Base-by-base conservation (phyloP, 2,113 vertebrate genomes). In the Hydropotes inermis region DNA sequence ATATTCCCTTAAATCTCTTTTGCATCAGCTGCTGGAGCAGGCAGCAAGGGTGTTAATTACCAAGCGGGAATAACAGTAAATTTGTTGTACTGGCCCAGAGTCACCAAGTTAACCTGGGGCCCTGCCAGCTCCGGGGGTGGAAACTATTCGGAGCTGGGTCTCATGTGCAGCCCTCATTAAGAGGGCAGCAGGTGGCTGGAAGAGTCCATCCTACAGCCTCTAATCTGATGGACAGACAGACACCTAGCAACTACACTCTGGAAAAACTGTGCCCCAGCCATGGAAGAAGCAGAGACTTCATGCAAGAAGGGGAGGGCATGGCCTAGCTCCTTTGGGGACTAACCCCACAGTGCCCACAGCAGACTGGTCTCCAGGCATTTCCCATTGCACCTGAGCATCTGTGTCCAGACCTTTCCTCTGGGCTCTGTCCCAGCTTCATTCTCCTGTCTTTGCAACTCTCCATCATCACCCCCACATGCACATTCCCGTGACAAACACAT, bases 11-110 rank as follows among this genome's bases (percentile, higher is more conserved):
- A 93, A 97, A 98, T 97, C 96, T 92, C 96, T 92, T 96, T 91
- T 94, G 36, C 70, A 50, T 89, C 94, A 89, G 94, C 85, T 95
- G 89, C 87, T 96, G 17, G 30, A 98, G 92, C 84, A 97, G 88
- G 95, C 96, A 67, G 6, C 85, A 93, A 97, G 89, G 87, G 97
- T 89, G 96, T 98, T 98, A 98, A 98, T 98, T 98, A 98, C 93
- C 82, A 85, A 43, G 50, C 85, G 88, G 36, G 94, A 98, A 97
- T 57, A 84, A 98, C 43, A 28, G 23, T 64, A 96, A 92, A 96
- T 98, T 91, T 94, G 39, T 85, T 94, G 55, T 91, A 36, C 90
- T 95, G 95, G 96, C 89, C 95, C 57, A 16, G 95, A 96, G 96
- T 96, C 81, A 47, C 67, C 76, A 97, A 96, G 83, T 90, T 28